A percentile compares a stretch with the other conserved stretches of the same genome.
Evolutionary conservation across 2,113 vertebrate genomes (phyloP).

Genomic region (Erinaceus europaeus): DNA sequence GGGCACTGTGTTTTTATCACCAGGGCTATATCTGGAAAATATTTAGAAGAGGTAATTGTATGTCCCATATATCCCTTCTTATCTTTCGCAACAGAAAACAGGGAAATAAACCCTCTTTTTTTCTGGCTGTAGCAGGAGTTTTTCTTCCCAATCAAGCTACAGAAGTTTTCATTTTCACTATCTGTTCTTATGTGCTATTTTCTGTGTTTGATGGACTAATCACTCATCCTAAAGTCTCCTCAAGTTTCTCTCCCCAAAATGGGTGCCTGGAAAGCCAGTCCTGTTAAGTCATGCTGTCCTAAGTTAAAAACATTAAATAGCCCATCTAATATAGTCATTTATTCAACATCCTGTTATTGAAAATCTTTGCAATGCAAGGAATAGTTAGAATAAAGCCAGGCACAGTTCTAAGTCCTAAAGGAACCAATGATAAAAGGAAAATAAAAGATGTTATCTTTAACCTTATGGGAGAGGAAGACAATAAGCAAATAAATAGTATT

Average conservation of each 20-base stretch:
- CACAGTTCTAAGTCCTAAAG: background rate
- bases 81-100: background rate
- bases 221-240: background rate
- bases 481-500: background rate
- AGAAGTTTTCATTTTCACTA: background rate
- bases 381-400: background rate
- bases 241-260: background rate
- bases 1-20: background rate
- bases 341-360: background rate
- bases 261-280: background rate
- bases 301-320: background rate
- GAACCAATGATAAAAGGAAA: background rate
- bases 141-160: background rate
- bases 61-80: background rate
- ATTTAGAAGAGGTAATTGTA: background rate
- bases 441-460: background rate
- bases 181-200: background rate
- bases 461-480: background rate
- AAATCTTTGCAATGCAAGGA: background rate
- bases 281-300: background rate
- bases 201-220: too few species aligned
- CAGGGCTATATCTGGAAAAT: background rate
- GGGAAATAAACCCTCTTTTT: background rate
- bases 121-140: background rate
- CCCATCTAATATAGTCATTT: background rate